Evolutionary conservation across 2,888 invertebrate genomes (phyloP).

Genomic region (Drosophila infuscata): DNA sequence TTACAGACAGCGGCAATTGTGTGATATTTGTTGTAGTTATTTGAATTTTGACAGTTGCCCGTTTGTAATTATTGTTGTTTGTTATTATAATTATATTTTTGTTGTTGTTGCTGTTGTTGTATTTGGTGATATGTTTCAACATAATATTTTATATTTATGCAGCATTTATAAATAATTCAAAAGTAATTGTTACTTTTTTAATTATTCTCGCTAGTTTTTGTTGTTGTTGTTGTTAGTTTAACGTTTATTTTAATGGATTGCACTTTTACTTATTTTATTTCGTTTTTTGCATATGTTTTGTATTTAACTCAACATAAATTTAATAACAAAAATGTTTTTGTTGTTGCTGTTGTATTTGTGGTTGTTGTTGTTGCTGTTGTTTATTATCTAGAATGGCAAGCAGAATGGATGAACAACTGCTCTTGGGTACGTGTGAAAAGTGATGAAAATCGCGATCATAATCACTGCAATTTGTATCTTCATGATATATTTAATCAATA

Average conservation of each 20-base stretch:
- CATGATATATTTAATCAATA: slow-evolving; percentile 39
- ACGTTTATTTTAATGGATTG: slow-evolving; percentile 63
- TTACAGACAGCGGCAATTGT: slow-evolving; percentile 67
- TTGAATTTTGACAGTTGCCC: slow-evolving; percentile 64
- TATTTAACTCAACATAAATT: slow-evolving; percentile 80
- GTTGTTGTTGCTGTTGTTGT: slow-evolving; percentile 52
- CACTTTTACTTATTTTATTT: slow-evolving; percentile 67
- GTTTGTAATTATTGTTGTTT: slow-evolving; percentile 44
- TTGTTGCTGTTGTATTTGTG: slow-evolving; percentile 54
- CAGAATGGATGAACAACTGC: slow-evolving; percentile 32
- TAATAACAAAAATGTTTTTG: slow-evolving; percentile 75
- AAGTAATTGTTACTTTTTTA: slow-evolving; percentile 78
- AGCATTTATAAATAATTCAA: slow-evolving; percentile 76
- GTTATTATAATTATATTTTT: slow-evolving; percentile 59
- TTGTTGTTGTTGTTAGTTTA: slow-evolving; percentile 43
- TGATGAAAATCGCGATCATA: slow-evolving; percentile 34
- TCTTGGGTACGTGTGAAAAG: slow-evolving; percentile 50
- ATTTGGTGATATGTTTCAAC: slow-evolving; percentile 73
- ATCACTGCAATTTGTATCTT: slow-evolving; percentile 46
- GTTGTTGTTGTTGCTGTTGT: slow-evolving; percentile 46
- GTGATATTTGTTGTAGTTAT: slow-evolving; percentile 57
- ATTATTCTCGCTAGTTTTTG: slow-evolving; percentile 69
- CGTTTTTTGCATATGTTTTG: slow-evolving; percentile 43
- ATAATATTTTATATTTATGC: slow-evolving; percentile 58
- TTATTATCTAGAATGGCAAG: slow-evolving; percentile 66